These are phyloP conservation scores for Zelleria hepariella DNA, from an alignment of 2,888 invertebrate genomes.

Conservation along the genomic window DNA sequence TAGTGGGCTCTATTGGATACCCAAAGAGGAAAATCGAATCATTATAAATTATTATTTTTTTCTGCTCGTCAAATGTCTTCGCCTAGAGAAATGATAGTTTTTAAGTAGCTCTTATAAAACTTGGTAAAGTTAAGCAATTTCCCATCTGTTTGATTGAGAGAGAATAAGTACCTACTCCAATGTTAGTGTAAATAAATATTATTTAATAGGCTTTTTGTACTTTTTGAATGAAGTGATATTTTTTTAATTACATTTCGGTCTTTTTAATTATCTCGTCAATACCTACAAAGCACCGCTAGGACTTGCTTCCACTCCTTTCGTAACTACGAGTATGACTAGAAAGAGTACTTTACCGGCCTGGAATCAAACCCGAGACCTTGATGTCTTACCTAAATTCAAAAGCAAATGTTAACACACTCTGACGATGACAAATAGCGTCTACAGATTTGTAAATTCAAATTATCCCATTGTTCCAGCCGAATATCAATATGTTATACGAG, in stretches of 20 bases:
- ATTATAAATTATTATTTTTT: not conserved
- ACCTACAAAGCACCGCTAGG: too few relatives aligned
- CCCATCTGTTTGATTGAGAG: not conserved
- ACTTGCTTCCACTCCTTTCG: not conserved
- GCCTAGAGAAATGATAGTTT: not conserved
- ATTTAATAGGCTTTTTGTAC: constrained; percentile 36
- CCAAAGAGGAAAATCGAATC: not conserved
- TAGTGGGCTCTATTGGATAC: not conserved
- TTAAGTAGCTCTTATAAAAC: not conserved
- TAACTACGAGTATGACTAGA: not conserved
- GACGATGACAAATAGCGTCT: constrained; percentile 14
- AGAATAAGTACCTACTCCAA: constrained; percentile 9
- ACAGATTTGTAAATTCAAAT: constrained; percentile 17
- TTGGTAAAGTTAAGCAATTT: constrained; percentile 11
- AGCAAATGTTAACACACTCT: not conserved
- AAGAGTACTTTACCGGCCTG: not conserved
- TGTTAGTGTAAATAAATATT: constrained; percentile 49
- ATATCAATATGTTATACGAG: not conserved
- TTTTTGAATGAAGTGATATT: constrained; percentile 10
- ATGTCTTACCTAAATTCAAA: not conserved
- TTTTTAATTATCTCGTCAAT: not conserved
- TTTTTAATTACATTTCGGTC: constrained; percentile 5
- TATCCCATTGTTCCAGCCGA: constrained; percentile 15
- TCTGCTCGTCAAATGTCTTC: not conserved
- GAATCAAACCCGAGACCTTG: not conserved